Evolutionary conservation across 2,797 vertebrate species (phyloP).

Genomic region (Hirundo rustica): DNA sequence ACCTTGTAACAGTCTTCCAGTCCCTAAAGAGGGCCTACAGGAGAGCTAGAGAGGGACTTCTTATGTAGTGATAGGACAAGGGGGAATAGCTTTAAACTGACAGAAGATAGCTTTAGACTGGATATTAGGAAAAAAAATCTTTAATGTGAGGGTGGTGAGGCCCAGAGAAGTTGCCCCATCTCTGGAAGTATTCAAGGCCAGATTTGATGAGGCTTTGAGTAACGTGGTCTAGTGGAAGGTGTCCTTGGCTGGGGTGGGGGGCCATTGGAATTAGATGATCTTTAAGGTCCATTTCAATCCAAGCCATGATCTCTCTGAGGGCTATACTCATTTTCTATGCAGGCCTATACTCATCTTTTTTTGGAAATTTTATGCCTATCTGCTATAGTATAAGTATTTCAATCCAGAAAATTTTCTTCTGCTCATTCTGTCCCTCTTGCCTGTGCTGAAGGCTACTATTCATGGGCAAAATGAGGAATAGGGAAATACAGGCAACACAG

Average conservation of each 20-base stretch:
- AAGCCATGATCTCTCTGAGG: background rate
- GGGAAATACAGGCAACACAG: background rate
- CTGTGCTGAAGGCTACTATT: background rate
- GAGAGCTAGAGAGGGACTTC: background rate
- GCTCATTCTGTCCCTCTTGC: background rate
- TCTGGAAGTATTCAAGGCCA: background rate
- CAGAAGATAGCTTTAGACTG: background rate
- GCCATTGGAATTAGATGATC: background rate
- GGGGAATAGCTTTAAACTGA: background rate
- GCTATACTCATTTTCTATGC: background rate
- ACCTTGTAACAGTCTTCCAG: background rate
- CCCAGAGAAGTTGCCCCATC: background rate
- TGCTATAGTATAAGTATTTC: background rate
- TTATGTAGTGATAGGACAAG: background rate
- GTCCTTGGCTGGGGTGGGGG: background rate
- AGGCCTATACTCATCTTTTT: background rate
- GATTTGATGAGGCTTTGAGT: background rate
- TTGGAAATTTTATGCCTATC: background rate
- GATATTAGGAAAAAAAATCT: background rate
- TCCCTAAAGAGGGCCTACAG: background rate
- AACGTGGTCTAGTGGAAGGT: background rate
- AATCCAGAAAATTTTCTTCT: background rate
- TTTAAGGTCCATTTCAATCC: background rate
- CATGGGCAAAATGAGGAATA: background rate
- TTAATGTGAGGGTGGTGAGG: background rate